Base-by-base conservation (phyloP, 2,888 invertebrate species). In the Drosophila suboccidentalis region DNA sequence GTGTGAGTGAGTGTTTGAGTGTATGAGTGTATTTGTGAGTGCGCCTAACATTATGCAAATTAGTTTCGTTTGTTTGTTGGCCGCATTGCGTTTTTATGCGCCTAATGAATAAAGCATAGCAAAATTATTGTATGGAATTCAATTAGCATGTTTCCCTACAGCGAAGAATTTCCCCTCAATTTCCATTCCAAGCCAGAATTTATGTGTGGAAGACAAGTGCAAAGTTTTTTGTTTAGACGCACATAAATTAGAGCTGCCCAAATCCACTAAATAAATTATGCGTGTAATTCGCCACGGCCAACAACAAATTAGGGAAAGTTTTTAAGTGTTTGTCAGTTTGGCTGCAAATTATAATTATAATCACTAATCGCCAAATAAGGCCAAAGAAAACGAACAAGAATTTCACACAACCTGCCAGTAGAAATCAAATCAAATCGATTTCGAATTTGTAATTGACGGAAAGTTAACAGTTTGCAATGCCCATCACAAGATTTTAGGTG, bases 31-130 rank as follows among this genome's bases (percentile, higher is more conserved):
- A 34, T 47, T 10, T 82, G 54, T 64, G 60, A 61, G 74, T 64
- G 41, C 8, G 67, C 34, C 68, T 67, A 76, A 64, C 66, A 63
- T 79, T 74, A 82, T 82, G 81, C 74, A 83, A 82, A 82, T 82
- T 77, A 79, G 68, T 82, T 76, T 71, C 72, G 75, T 70, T 76
- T n/a, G 38, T 9, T 54, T 50, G 67, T 49, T 73, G 76, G 65
- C 59, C 76, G 60, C 72, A 61, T 69, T 75, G 72, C 68, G 75
- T 69, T 76, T 76, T 70, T 60, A 65, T 74, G 58, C 54, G 70
- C 61, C 77, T 74, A 83, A 83, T 81, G 81, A 82, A 82, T 83
- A 83, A 82, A 83, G 83, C 77, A 81, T 77, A 71, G 69, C 80
- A 41, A 80, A 81, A 82, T 81, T 81, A 81, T 80, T 82, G 82